Evolutionary conservation across 2,797 vertebrate species (phyloP).

Genomic region (Knipowitschia caucasica): DNA sequence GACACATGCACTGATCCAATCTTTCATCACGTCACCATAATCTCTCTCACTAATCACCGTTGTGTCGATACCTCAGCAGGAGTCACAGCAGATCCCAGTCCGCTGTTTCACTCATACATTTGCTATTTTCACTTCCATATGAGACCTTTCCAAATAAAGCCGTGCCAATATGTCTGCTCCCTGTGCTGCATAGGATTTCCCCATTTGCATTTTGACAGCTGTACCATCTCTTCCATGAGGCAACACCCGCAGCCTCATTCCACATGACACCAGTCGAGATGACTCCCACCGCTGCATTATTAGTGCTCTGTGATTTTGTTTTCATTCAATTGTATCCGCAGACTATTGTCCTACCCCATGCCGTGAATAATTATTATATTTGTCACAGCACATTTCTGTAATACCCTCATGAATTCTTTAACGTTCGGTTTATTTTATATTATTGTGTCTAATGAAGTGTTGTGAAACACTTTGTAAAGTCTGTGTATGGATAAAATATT

Average conservation of each 20-base stretch:
- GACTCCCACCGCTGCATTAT: conserved; percentile 30
- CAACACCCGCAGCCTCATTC: background rate
- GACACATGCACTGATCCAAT: no score
- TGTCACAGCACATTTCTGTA: no score
- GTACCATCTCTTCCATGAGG: conserved; percentile 19
- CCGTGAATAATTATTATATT: no score
- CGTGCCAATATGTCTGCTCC: conserved; percentile 29
- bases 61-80: conserved; percentile 86
- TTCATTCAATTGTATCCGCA: background rate
- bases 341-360: no score
- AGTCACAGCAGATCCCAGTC: conserved; percentile 79
- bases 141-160: conserved; percentile 45
- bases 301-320: background rate
- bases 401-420: no score
- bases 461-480: no score
- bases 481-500: no score
- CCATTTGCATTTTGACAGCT: conserved; percentile 37
- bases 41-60: conserved; percentile 79
- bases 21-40: conserved; percentile 89
- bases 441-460: no score
- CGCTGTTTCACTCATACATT: conserved; percentile 71
- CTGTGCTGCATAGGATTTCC: conserved; percentile 43
- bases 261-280: conserved; percentile 44
- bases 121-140: conserved; percentile 22
- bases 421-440: no score